A percentile compares a stretch with the other conserved stretches of the same genome.
These are phyloP conservation scores for Sminthurides aquaticus DNA, from an alignment of 2,888 invertebrate species.

Conservation along the genomic window DNA sequence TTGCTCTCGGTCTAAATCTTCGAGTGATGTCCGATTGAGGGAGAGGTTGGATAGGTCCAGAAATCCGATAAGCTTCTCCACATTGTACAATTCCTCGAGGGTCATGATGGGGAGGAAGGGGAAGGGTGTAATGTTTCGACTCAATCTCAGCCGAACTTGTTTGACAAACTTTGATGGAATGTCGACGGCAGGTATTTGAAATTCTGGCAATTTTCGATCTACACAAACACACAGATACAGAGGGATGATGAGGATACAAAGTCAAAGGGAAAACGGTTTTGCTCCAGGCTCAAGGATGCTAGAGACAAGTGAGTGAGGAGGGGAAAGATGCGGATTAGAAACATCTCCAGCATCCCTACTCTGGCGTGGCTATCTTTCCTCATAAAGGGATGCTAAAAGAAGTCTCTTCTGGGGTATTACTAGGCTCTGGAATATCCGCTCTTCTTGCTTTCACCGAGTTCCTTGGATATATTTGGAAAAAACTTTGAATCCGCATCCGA, in stretches of 20 bases:
- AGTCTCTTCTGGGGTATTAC: too few species aligned
- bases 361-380: too few species aligned
- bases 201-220: conserved; percentile 4
- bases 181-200: conserved; percentile 32
- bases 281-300: not conserved
- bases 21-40: conserved; percentile 14
- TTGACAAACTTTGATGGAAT: conserved; percentile 34
- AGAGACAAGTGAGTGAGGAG: not conserved
- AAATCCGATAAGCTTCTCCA: conserved; percentile 19
- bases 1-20: conserved; percentile 21
- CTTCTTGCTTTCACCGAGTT: too few species aligned
- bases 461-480: too few species aligned
- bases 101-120: conserved; percentile 33
- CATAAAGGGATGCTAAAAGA: too few species aligned
- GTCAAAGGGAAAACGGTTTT: not conserved
- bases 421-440: too few species aligned
- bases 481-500: too few species aligned
- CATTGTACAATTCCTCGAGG: conserved; percentile 30
- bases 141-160: conserved; percentile 31
- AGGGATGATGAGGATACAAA: not conserved
- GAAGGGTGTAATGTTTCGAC: conserved; percentile 34
- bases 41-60: conserved; percentile 10
- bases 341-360: not conserved
- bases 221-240: not conserved
- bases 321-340: not conserved